Percentiles rank a stretch among this genome's conserved stretches.
Conservation (phyloP, 2,888 invertebrate genomes). For the Andrena camellia region DNA sequence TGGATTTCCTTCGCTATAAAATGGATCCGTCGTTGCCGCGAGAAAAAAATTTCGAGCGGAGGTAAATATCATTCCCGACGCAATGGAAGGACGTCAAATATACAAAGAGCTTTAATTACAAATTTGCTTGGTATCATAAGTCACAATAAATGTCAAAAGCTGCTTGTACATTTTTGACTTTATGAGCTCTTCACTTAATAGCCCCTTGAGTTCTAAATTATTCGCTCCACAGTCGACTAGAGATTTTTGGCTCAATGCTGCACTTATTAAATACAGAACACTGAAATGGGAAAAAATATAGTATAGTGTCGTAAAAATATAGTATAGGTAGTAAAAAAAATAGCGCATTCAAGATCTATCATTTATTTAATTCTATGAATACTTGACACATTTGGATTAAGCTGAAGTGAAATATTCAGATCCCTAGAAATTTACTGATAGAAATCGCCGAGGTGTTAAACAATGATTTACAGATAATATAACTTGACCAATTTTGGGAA, state of each 20-base stretch:
- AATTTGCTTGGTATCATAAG: background rate
- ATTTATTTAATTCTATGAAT: too few relatives aligned
- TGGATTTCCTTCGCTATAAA: slow-evolving; percentile 7
- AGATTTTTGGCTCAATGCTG: too few relatives aligned
- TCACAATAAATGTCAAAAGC: background rate
- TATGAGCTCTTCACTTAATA: too few relatives aligned
- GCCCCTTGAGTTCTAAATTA: too few relatives aligned
- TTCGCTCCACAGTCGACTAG: too few relatives aligned
- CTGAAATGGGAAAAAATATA: too few relatives aligned
- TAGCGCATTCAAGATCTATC: too few relatives aligned
- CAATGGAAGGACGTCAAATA: background rate
- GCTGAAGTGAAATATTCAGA: background rate
- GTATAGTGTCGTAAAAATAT: too few relatives aligned
- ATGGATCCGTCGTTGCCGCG: background rate
- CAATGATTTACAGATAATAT: background rate
- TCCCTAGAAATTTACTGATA: background rate
- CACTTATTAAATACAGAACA: too few relatives aligned
- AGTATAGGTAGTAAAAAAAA: too few relatives aligned
- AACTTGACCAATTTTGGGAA: slow-evolving; percentile 28
- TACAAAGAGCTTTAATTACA: background rate
- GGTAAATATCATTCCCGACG: background rate
- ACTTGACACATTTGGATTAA: too few relatives aligned
- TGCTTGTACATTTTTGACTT: too few relatives aligned
- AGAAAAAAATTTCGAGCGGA: background rate
- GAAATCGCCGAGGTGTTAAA: slow-evolving; percentile 20